Percentiles rank a stretch among this genome's conserved stretches.
These are phyloP conservation scores for Oncorhynchus nerka DNA, from an alignment of 2,113 vertebrate genomes.

Conservation along the genomic window DNA sequence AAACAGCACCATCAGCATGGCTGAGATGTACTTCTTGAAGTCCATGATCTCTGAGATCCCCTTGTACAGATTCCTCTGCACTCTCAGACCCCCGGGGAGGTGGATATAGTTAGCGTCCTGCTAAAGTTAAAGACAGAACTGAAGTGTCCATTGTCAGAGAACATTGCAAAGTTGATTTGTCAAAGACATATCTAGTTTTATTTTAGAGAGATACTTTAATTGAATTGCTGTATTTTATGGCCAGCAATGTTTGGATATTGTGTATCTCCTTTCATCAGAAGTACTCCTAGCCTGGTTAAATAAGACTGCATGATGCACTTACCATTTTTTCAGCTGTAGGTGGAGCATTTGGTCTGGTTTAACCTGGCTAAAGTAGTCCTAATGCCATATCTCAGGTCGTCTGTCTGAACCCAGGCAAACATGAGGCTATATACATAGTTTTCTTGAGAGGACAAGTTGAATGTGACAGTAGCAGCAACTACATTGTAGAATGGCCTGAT, in stretches of 20 bases:
- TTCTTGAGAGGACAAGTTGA: background rate
- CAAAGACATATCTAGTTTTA: no score
- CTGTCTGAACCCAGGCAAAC: no score
- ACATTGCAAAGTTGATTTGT: no score
- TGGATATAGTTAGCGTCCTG: constrained; percentile 61
- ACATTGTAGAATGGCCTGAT: background rate
- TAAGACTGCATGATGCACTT: no score
- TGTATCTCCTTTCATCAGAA: background rate
- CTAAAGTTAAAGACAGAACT: constrained; percentile 3
- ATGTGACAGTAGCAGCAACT: no score
- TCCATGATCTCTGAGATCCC: constrained; percentile 66
- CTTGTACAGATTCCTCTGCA: constrained; percentile 68
- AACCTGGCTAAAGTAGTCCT: no score
- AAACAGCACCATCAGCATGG: constrained; percentile 71
- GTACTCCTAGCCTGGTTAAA: no score
- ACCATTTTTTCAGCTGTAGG: no score
- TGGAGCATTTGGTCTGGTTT: no score
- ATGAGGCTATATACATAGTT: no score
- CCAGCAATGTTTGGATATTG: background rate
- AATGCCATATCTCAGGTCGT: no score
- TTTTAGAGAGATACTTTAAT: no score
- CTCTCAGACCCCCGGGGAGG: constrained; percentile 49
- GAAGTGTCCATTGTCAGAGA: background rate
- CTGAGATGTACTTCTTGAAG: constrained; percentile 72
- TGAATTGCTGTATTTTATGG: background rate